Evolutionary conservation across 2,797 vertebrate genomes (phyloP).

Genomic region (Micropoecilia bifurca): DNA sequence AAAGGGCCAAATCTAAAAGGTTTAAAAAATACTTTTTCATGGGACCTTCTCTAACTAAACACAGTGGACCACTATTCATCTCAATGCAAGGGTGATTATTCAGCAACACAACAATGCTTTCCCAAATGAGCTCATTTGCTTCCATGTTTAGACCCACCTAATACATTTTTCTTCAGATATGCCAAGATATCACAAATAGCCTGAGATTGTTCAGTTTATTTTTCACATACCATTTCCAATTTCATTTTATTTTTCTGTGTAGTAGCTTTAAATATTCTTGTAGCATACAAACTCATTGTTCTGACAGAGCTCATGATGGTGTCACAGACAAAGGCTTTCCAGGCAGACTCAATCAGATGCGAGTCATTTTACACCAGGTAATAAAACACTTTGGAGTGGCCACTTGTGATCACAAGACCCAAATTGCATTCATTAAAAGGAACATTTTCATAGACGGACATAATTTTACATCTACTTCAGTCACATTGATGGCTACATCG

Average conservation of each 20-base stretch:
- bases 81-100: not conserved
- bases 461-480: not conserved
- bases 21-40: not conserved
- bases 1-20: not conserved
- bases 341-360: not conserved
- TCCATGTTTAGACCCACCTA: not conserved
- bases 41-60: not conserved
- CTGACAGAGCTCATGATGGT: not conserved
- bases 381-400: not conserved
- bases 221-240: not conserved
- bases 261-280: not conserved
- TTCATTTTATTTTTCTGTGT: not conserved
- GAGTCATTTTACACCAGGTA: constrained; percentile 9
- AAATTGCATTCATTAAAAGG: not conserved
- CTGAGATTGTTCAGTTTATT: not conserved
- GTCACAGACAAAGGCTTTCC: not conserved
- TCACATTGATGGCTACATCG: not conserved
- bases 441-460: not conserved
- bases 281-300: not conserved
- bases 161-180: not conserved
- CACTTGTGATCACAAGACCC: not conserved
- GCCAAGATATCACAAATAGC: not conserved
- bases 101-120: not conserved
- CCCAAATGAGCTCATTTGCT: not conserved
- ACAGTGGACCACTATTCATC: not conserved